Conservation (phyloP, 2,797 vertebrate species). For the Austrolebias charrua region DNA sequence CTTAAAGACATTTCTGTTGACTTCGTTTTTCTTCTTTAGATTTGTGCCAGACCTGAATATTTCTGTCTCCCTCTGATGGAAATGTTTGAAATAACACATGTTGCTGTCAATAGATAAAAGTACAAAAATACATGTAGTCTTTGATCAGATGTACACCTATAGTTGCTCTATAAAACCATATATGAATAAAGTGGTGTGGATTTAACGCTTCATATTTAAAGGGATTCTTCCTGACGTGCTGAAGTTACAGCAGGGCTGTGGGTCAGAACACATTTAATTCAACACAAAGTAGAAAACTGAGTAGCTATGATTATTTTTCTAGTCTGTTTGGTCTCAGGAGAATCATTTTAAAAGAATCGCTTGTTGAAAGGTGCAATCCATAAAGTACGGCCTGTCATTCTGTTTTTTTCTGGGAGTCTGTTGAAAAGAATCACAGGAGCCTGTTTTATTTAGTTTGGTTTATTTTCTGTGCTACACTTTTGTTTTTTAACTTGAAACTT, state of each 20-base stretch:
- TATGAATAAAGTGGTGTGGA: slow-evolving; percentile 26
- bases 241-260: slow-evolving; percentile 19
- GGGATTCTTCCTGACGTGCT: slow-evolving; percentile 25
- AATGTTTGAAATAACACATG: slow-evolving; percentile 44
- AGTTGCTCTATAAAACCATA: slow-evolving; percentile 50
- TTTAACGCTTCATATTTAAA: slow-evolving; percentile 27
- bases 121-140: slow-evolving; percentile 21
- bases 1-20: slow-evolving; percentile 47
- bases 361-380: too few species aligned
- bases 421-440: neutral
- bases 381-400: neutral
- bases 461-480: neutral
- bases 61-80: slow-evolving; percentile 28
- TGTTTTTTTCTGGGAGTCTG: neutral
- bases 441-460: neutral
- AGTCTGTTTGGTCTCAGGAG: neutral
- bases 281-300: slow-evolving; percentile 25
- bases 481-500: neutral
- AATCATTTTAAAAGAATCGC: neutral
- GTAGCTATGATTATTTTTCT: neutral
- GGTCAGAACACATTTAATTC: slow-evolving; percentile 35
- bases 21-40: slow-evolving; percentile 42
- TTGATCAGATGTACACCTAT: slow-evolving; percentile 35
- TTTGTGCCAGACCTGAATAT: slow-evolving; percentile 31
- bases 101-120: slow-evolving; percentile 27